Evolutionary conservation across 53 echinoderm and acorn worm species (phyloP), one percentile per base, ranked within the genome.

Genomic region (Stichopus horrens): DNA sequence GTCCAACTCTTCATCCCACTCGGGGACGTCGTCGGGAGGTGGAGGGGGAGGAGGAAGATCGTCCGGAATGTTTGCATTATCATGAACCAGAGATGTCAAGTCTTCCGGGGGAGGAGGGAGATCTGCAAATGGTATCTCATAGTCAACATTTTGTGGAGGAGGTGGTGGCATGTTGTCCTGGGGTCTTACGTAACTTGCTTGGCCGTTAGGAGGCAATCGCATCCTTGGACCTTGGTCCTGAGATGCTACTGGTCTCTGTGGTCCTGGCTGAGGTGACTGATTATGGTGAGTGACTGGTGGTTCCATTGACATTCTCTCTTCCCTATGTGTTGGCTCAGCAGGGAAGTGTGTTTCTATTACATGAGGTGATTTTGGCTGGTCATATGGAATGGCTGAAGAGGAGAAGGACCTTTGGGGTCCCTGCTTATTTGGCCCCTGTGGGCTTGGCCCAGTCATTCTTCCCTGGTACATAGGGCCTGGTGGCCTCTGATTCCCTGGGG

Each of bases 81-180:
- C 89, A 6, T 79, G 79, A 54, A 85, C 87, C 1, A 90, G 90
- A 57, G 95, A 86, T 10, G 92, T 91, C 21, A 93, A 78, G 54
- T 93, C 93, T 11, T 56, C 80, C 18, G 95, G 95, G 55, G 96
- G 96, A 23, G 94, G 95, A 23, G 95, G 96, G 16, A 95, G 73
- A 21, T 95, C 95, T 18, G 18, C 63, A 23, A 65, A 66, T 73
- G 67, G 63, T 7, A 54, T 76, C 67, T 92, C 94, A 37, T 86
- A 89, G 19, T 87, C 73, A 4, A 77, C 88, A 10, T 83, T 22
- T 7, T 58, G 79, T 74, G 90, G 92, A 23, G 88, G 91, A 7
- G 92, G 92, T n/a, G 77, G 94, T 52, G 90, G 91, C 51, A 83
- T 57, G 52, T 7, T 85, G 10, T 59, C 7, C 21, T 59, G 66